Percentiles rank a stretch among this genome's conserved stretches.
Evolutionary conservation across 1,140 invertebrate genomes (phyloP).

Genomic region (Scaptodrosophila lebanonensis): DNA sequence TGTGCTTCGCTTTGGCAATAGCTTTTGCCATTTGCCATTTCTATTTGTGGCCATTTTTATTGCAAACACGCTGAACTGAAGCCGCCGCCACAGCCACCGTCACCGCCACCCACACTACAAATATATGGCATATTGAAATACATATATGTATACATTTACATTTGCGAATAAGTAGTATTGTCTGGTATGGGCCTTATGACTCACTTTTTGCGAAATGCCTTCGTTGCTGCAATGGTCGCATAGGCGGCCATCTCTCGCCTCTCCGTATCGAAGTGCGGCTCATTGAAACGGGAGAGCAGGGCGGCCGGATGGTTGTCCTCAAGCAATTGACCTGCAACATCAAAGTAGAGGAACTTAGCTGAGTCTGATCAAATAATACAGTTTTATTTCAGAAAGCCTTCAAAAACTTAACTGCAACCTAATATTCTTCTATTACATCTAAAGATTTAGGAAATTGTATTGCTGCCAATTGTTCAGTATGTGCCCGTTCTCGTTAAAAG

Average conservation of each 20-base stretch:
- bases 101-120: too few species aligned
- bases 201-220: slow-evolving; percentile 76
- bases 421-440: too few species aligned
- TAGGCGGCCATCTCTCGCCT: slow-evolving; percentile 69
- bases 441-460: too few species aligned
- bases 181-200: slow-evolving; percentile 30
- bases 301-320: slow-evolving; percentile 73
- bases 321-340: slow-evolving; percentile 62
- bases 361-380: too few species aligned
- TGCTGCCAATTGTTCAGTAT: too few species aligned
- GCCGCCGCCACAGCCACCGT: neutral
- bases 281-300: slow-evolving; percentile 69
- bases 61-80: neutral
- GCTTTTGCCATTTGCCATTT: slow-evolving; percentile 49
- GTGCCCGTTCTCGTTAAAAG: too few species aligned
- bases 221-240: slow-evolving; percentile 67
- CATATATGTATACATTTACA: neutral
- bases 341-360: too few species aligned
- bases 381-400: too few species aligned
- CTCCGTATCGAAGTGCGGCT: slow-evolving; percentile 51
- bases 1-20: slow-evolving; percentile 32
- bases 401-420: too few species aligned
- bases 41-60: slow-evolving; percentile 34
- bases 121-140: too few species aligned
- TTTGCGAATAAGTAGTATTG: neutral